Conservation (phyloP, 2,113 vertebrate species). For the Lampris megalopsis region DNA sequence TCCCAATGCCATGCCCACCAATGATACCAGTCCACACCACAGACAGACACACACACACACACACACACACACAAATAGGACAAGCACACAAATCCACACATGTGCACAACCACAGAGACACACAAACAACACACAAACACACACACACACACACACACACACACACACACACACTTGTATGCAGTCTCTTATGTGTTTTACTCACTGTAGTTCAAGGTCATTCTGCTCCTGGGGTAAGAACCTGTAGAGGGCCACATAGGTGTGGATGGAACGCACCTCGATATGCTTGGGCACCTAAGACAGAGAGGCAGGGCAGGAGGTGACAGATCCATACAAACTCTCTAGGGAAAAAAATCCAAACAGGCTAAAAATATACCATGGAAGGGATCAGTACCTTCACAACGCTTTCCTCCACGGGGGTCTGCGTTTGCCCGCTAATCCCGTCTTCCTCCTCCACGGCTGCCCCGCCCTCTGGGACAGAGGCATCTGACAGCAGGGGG, state of each 20-base stretch:
- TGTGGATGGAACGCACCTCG: slow-evolving; percentile 89
- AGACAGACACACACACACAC: slow-evolving; percentile 29
- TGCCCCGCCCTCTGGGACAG: slow-evolving; percentile 46
- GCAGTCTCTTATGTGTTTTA: slow-evolving; percentile 36
- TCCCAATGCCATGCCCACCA: too few species aligned
- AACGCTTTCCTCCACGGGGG: slow-evolving; percentile 53
- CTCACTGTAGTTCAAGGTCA: slow-evolving; percentile 92
- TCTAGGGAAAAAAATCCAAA: neutral
- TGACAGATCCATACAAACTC: slow-evolving; percentile 9
- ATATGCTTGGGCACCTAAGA: slow-evolving; percentile 76
- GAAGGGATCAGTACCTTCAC: slow-evolving; percentile 44
- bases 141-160: slow-evolving; percentile 11
- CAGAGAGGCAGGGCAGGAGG: slow-evolving; percentile 35
- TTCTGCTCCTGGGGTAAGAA: slow-evolving; percentile 92
- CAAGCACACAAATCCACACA: slow-evolving; percentile 18
- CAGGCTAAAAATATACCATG: neutral
- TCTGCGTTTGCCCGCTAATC: slow-evolving; percentile 33
- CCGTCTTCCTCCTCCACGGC: slow-evolving; percentile 65
- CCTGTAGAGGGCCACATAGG: slow-evolving; percentile 92
- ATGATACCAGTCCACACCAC: neutral
- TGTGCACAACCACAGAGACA: slow-evolving; percentile 26
- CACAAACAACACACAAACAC: slow-evolving; percentile 26
- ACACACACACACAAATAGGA: slow-evolving; percentile 25
- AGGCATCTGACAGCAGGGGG: slow-evolving; percentile 52
- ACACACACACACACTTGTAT: neutral